Evolutionary conservation across 2,797 vertebrate genomes (phyloP).

Genomic region (Lagorchestes hirsutus): DNA sequence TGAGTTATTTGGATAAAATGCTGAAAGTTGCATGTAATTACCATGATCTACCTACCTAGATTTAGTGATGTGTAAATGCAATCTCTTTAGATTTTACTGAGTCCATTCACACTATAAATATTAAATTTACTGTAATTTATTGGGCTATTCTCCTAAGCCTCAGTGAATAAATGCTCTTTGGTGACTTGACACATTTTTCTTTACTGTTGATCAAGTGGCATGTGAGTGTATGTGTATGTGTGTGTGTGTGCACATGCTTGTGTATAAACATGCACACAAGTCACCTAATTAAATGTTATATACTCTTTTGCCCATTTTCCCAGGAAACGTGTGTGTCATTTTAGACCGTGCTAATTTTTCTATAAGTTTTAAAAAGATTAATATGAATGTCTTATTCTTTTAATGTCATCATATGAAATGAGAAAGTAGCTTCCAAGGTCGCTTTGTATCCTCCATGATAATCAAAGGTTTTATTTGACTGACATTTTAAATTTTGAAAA

Average conservation of each 20-base stretch:
- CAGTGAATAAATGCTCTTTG: constrained; percentile 39
- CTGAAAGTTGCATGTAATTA: neutral
- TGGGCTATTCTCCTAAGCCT: constrained; percentile 26
- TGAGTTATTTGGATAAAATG: neutral
- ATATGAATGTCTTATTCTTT: constrained; percentile 13
- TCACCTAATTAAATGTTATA: neutral
- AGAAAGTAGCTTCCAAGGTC: constrained; percentile 74
- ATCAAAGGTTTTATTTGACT: constrained; percentile 80
- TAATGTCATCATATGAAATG: constrained; percentile 77
- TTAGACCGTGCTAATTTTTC: constrained; percentile 27
- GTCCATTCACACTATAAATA: neutral
- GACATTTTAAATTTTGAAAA: constrained; percentile 80
- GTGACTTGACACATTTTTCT: constrained; percentile 27
- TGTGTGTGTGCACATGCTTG: no score
- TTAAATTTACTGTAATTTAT: constrained; percentile 51
- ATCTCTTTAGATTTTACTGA: constrained; percentile 33
- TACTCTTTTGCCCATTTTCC: constrained; percentile 11
- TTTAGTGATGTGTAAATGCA: constrained; percentile 5
- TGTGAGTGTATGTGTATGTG: neutral
- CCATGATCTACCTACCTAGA: constrained; percentile 4
- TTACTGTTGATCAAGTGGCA: constrained; percentile 26
- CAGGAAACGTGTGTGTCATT: constrained; percentile 44
- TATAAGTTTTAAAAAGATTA: constrained; percentile 49
- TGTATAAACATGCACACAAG: neutral
- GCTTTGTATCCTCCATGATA: constrained; percentile 68